Evolutionary conservation across 2,888 invertebrate genomes (phyloP).

Genomic region (Machimus atricapillus): DNA sequence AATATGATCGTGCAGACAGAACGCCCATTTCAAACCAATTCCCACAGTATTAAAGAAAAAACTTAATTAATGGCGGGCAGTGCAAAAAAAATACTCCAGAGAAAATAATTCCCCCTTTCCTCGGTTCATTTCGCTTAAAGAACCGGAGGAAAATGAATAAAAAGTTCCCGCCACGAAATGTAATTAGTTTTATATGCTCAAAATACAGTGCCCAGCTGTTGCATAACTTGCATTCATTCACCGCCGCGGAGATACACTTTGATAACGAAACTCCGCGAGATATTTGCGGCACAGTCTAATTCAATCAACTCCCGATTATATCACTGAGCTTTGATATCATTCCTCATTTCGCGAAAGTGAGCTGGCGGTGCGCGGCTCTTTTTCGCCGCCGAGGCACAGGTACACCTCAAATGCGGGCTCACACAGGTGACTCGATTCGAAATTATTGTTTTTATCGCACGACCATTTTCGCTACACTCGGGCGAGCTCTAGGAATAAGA

Average conservation of each 20-base stretch:
- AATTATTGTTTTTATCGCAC: background rate
- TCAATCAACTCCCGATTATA: background rate
- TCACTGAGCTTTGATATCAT: background rate
- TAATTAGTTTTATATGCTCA: background rate
- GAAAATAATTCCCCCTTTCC: background rate
- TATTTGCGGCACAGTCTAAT: background rate
- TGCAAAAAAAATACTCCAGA: background rate
- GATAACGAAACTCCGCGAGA: background rate
- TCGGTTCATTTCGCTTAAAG: background rate
- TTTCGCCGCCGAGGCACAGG: background rate
- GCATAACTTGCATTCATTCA: background rate
- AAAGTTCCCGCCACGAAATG: background rate
- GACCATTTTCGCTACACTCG: background rate
- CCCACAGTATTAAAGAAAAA: background rate
- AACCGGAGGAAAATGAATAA: background rate
- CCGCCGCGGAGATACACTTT: background rate
- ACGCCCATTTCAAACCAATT: background rate
- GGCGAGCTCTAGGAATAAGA: background rate
- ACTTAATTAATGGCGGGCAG: background rate
- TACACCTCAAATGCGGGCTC: background rate
- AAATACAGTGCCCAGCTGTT: background rate
- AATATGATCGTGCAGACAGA: background rate
- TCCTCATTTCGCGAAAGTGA: background rate
- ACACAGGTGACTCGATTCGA: background rate
- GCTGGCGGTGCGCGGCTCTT: background rate